Conservation (phyloP, 1,140 invertebrate species). For the Heliconius congener region DNA sequence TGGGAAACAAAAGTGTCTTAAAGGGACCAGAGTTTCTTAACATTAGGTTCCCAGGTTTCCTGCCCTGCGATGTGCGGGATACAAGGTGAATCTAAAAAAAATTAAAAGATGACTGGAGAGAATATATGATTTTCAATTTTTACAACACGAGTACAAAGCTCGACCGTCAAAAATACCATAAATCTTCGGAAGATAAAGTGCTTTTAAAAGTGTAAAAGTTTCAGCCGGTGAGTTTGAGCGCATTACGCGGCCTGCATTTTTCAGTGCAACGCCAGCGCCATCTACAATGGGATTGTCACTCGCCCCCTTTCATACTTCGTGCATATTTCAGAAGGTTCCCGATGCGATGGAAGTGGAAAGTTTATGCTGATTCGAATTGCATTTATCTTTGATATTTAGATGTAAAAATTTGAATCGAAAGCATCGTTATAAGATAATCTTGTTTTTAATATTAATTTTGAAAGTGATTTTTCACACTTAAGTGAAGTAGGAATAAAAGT, state of each 20-base stretch:
- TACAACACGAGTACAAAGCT: background rate
- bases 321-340: conserved; percentile 25
- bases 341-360: conserved; percentile 20
- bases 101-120: background rate
- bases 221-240: conserved; percentile 41
- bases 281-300: conserved; percentile 39
- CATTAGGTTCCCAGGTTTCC: no score
- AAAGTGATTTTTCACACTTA: no score
- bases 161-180: conserved; percentile 44
- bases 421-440: no score
- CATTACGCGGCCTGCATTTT: conserved; percentile 44
- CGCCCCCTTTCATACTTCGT: conserved; percentile 23
- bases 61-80: no score
- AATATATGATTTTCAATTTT: conserved; percentile 1
- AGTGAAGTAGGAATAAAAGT: no score
- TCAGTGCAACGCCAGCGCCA: conserved; percentile 30
- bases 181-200: conserved; percentile 51
- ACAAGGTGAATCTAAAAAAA: background rate
- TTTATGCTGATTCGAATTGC: conserved; percentile 17
- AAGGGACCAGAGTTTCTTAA: no score
- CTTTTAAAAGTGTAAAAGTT: conserved; percentile 42
- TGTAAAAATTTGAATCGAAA: background rate
- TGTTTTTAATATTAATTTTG: no score
- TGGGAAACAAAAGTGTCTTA: no score
- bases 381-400: conserved; percentile 2